Evolutionary conservation across 2,888 invertebrate genomes (phyloP).

Genomic region (Anorthoa munda): DNA sequence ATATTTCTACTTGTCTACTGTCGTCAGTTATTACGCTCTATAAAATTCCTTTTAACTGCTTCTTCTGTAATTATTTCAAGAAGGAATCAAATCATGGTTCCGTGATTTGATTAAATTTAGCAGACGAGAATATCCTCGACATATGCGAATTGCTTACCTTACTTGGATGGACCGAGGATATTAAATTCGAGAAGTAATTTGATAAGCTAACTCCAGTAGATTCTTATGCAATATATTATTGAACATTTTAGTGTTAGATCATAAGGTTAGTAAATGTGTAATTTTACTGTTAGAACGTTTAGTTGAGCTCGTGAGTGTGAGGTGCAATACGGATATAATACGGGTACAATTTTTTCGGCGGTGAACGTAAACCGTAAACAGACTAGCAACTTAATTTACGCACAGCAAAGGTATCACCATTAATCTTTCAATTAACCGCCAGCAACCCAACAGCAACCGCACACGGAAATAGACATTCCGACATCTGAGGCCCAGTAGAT

Average conservation of each 20-base stretch:
- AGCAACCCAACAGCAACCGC: constrained; percentile 22
- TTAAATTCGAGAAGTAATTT: background rate
- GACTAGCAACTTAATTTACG: constrained; percentile 13
- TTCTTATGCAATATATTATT: background rate
- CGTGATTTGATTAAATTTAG: background rate
- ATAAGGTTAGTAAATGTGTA: background rate
- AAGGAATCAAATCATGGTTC: background rate
- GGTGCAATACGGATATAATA: constrained; percentile 18
- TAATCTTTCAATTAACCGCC: no score
- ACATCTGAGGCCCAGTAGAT: background rate
- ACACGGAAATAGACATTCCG: constrained; percentile 33
- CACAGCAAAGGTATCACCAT: constrained; percentile 7
- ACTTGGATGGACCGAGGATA: background rate
- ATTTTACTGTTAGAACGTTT: constrained; percentile 22
- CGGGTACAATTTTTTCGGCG: background rate
- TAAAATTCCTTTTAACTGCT: background rate
- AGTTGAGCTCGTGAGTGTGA: constrained; percentile 25
- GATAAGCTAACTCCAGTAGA: background rate
- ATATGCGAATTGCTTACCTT: background rate
- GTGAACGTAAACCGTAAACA: constrained; percentile 28
- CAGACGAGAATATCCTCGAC: background rate
- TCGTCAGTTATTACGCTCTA: background rate
- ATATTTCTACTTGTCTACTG: background rate
- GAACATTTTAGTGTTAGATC: background rate
- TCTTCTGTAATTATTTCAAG: background rate